Base-by-base conservation (phyloP, 2,113 vertebrate genomes). In the Hypocryptadius cinnamomeus region DNA sequence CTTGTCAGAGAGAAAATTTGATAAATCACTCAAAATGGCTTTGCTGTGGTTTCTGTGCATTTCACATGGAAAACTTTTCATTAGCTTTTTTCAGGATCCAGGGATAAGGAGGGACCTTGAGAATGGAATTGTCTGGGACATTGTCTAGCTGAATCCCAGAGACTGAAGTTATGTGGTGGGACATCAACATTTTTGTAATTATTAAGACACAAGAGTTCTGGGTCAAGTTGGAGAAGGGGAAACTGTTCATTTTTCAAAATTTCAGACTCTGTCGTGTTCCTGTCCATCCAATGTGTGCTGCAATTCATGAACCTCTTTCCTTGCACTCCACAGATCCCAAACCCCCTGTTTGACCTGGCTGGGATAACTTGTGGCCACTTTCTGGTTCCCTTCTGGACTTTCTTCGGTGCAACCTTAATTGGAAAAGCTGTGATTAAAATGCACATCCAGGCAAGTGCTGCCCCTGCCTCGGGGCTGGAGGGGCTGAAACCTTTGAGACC, bases 381-480 rank as follows among this genome's bases (percentile, higher is more conserved):
- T 83, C 97, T 98, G 64, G 99, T 99, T 93, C 99, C 99, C 51
- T 99, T 99, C 94, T 99, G 98, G 98, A 99, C 99, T 42, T 99
- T 99, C 97, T 99, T 99, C 94, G 99, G 99, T 85, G 99, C 99
- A n/a, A 99, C 99, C 51, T 93, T 98, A 40, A 98, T 98, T 89
- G 99, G 99, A 92, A 99, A 99, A 98, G 99, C 99, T 51, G 97
- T 99, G 85, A 98, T 99, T 94, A 99, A 99, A 98, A 99, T 99
- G 99, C 99, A 99, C 83, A 98, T 98, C 96, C 99, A 99, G 98
- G 98, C 98, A 97, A 98, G 98, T 96, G 83, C n/a, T 61, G 17
- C 65, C 40, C 60, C 50, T 61, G n/a, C 48, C 87, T 44, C 6
- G 14, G 82, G 80, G 35, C 48, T 64, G 40, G 4, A 35, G 47